These are phyloP conservation scores for Crambe crambe DNA, from an alignment of 37 sponge, comb jelly and placozoan genomes.

Conservation along the genomic window DNA sequence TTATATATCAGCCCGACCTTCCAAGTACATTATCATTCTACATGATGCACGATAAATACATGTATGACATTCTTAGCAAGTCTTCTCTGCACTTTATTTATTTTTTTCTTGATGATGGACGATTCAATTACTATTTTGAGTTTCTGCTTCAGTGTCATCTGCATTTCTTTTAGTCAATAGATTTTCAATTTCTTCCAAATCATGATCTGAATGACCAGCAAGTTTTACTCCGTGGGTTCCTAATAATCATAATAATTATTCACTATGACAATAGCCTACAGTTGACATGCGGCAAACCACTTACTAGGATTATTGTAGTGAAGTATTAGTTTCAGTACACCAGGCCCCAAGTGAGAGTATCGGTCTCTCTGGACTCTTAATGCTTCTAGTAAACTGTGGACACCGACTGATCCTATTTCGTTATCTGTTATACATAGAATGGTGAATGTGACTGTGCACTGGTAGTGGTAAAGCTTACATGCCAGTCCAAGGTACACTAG, in stretches of 20 bases:
- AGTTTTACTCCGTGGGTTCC: background rate
- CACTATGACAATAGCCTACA: background rate
- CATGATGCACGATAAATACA: too few relatives aligned
- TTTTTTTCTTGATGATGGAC: too few relatives aligned
- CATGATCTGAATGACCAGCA: background rate
- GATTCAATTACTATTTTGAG: too few relatives aligned
- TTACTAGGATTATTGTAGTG: conserved; percentile 6
- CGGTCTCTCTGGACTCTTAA: conserved; percentile 4
- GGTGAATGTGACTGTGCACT: too few relatives aligned
- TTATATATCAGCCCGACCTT: background rate
- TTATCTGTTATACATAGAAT: conserved; percentile 14
- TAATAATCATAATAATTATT: too few relatives aligned
- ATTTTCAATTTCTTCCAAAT: background rate
- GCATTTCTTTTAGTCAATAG: background rate
- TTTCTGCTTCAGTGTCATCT: too few relatives aligned
- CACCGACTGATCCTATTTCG: conserved; percentile 1
- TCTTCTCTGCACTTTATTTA: too few relatives aligned
- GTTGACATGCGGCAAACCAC: background rate
- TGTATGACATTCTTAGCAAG: too few relatives aligned
- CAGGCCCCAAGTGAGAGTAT: conserved; percentile 6
- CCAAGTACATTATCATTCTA: background rate
- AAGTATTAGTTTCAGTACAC: conserved; percentile 15
- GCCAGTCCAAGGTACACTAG: conserved; percentile 13
- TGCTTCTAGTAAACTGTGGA: conserved; percentile 2
- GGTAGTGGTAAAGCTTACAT: conserved; percentile 34